These are phyloP conservation scores for Sycophila texana DNA, from an alignment of 2,888 invertebrate species.

Conservation along the genomic window DNA sequence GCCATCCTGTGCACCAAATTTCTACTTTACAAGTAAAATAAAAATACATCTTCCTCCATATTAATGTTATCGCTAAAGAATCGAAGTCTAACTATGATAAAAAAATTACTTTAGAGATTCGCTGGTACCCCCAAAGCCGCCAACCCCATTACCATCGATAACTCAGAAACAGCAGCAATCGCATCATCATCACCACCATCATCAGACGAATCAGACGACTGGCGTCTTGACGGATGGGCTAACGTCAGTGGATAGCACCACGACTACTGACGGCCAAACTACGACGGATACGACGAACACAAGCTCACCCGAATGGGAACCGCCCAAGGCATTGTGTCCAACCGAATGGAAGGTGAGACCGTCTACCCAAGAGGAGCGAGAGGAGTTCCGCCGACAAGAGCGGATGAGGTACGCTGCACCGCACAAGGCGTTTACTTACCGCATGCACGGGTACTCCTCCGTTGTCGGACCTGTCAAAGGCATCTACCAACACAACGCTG, in stretches of 20 bases:
- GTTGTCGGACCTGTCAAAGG: constrained; percentile 90
- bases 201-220: constrained; percentile 39
- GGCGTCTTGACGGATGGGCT: constrained; percentile 63
- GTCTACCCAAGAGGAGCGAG: constrained; percentile 86
- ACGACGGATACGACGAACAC: constrained; percentile 57
- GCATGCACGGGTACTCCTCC: constrained; percentile 90
- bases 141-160: constrained; percentile 59
- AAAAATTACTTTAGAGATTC: constrained; percentile 64
- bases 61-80: background rate
- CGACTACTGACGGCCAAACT: too few species aligned
- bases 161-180: constrained; percentile 54
- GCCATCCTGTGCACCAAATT: constrained; percentile 87
- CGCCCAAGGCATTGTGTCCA: constrained; percentile 80
- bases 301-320: constrained; percentile 70
- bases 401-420: constrained; percentile 90
- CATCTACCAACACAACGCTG: constrained; percentile 82
- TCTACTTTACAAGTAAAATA: constrained; percentile 79
- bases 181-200: constrained; percentile 62
- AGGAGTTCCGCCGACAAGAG: constrained; percentile 88
- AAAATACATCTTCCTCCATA: background rate
- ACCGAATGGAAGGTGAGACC: constrained; percentile 90
- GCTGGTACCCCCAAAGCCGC: constrained; percentile 64
- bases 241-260: too few species aligned
- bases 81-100: background rate
- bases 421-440: constrained; percentile 93